Percentiles rank a stretch among this genome's conserved stretches.
Conservation (phyloP, 2,888 invertebrate genomes). For the Pomacea canaliculata region DNA sequence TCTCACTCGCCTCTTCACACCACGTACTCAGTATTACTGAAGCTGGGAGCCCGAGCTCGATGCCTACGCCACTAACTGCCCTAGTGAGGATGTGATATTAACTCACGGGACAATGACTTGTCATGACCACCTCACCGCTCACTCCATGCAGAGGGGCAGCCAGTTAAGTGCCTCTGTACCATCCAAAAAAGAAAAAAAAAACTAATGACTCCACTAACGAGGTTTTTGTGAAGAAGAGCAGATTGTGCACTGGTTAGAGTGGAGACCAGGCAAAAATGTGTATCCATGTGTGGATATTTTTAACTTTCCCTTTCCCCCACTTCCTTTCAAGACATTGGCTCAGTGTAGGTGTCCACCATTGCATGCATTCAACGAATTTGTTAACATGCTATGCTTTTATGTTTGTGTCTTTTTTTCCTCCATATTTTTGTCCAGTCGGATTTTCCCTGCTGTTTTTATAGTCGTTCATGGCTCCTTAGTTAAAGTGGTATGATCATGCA, state of each 20-base stretch:
- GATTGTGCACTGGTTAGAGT: not conserved
- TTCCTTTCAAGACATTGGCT: no score
- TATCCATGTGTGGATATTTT: no score
- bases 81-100: conserved; percentile 10
- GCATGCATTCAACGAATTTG: no score
- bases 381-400: no score
- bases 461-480: no score
- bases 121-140: conserved; percentile 4
- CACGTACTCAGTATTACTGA: conserved; percentile 15
- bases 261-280: no score
- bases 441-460: no score
- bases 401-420: no score
- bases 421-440: no score
- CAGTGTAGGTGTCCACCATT: no score
- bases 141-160: not conserved
- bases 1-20: conserved; percentile 14
- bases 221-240: not conserved
- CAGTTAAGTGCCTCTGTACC: conserved; percentile 6
- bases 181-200: not conserved
- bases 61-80: conserved; percentile 17
- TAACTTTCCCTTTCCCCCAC: no score
- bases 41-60: not conserved
- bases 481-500: no score
- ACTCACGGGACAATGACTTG: conserved; percentile 3
- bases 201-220: not conserved